Conservation (phyloP, 2,797 vertebrate genomes). For the Scomberomorus guttatus region DNA sequence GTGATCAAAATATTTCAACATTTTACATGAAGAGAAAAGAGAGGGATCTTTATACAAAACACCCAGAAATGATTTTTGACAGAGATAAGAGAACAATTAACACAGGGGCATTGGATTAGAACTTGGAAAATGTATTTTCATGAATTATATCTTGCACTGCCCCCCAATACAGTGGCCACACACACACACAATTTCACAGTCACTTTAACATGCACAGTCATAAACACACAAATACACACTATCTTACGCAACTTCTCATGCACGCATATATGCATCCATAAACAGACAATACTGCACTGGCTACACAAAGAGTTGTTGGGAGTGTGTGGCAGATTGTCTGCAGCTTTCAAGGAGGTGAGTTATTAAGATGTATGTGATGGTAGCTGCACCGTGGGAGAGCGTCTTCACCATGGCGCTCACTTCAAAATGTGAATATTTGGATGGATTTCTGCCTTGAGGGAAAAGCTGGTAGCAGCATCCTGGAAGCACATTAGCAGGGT, state of each 20-base stretch:
- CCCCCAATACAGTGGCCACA: not conserved
- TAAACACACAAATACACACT: not conserved
- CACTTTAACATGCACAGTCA: too few relatives aligned
- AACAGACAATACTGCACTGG: slow-evolving; percentile 7
- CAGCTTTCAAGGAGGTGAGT: slow-evolving; percentile 73
- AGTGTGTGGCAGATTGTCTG: slow-evolving; percentile 59
- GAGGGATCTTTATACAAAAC: too few relatives aligned
- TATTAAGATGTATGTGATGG: slow-evolving; percentile 81
- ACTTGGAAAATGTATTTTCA: not conserved
- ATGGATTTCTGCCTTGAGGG: slow-evolving; percentile 74
- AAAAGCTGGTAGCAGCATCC: slow-evolving; percentile 69
- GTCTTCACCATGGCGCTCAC: slow-evolving; percentile 72
- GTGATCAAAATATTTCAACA: too few relatives aligned
- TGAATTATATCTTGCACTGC: not conserved
- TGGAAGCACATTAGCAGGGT: slow-evolving; percentile 81
- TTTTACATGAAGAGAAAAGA: too few relatives aligned
- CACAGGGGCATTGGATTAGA: not conserved
- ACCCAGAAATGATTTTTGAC: too few relatives aligned
- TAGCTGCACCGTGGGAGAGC: slow-evolving; percentile 75
- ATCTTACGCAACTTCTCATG: not conserved
- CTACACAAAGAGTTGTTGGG: slow-evolving; percentile 39
- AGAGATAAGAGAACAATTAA: not conserved
- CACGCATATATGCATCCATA: not conserved
- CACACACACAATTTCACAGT: not conserved
- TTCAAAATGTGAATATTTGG: slow-evolving; percentile 85